Percentiles rank a stretch among this genome's conserved stretches.
Conservation (phyloP, 1,140 invertebrate genomes). For the Penaeus japonicus region DNA sequence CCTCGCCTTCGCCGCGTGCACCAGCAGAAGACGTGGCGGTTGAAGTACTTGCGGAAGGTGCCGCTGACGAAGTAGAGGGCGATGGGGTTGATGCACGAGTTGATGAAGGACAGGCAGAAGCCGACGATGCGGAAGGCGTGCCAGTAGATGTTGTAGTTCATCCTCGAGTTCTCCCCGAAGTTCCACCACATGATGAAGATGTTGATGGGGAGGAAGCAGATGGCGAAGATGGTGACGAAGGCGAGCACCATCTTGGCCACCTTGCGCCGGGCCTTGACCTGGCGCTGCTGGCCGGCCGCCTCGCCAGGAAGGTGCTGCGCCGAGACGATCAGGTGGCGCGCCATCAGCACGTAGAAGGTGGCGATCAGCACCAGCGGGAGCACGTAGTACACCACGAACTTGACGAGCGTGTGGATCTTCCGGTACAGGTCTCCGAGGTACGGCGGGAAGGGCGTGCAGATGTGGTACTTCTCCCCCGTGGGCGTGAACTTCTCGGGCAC, state of each 20-base stretch:
- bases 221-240: constrained; percentile 88
- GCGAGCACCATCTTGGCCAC: constrained; percentile 89
- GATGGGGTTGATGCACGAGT: constrained; percentile 92
- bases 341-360: constrained; percentile 88
- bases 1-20: not conserved
- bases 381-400: constrained; percentile 73
- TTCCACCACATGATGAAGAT: constrained; percentile 90
- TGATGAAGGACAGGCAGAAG: constrained; percentile 85
- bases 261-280: constrained; percentile 83
- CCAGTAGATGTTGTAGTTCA: constrained; percentile 86
- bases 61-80: constrained; percentile 91
- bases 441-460: constrained; percentile 60
- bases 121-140: constrained; percentile 84
- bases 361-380: constrained; percentile 84
- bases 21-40: constrained; percentile 87
- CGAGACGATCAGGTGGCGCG: constrained; percentile 81
- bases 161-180: constrained; percentile 75
- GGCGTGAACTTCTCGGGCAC: constrained; percentile 25
- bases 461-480: constrained; percentile 59
- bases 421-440: constrained; percentile 69
- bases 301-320: constrained; percentile 76
- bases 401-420: constrained; percentile 62
- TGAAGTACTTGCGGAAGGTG: constrained; percentile 91
- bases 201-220: constrained; percentile 88
- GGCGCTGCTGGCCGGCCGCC: constrained; percentile 61